Base-by-base conservation (phyloP, 2,888 invertebrate genomes). In the Arenicola marina region DNA sequence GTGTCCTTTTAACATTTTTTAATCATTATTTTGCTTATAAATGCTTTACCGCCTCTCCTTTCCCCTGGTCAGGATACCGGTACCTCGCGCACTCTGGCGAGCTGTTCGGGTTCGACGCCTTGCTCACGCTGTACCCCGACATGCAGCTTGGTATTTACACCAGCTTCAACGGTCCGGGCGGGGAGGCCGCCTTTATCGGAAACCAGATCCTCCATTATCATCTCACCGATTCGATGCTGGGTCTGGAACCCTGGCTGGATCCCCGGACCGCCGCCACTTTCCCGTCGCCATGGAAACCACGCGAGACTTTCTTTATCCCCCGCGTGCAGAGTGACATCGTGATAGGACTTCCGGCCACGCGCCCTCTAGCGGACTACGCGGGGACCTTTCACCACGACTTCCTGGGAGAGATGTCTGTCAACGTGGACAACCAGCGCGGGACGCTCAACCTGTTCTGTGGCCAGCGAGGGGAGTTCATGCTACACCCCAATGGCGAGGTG, bases 71-170 rank as follows among this genome's bases (percentile, higher is more conserved):
- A 15, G 80, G 76, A 38, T 77, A 74, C 62, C 66, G 65, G 43
- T 71, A 75, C 55, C 51, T 79, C 7, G 79, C 76, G 72, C 80
- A 79, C 64, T 75, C 76, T 3, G 80, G 80, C 1, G 77, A 77
- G 26, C 74, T 78, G 2, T 77, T 76, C 18, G 75, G 76, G 21
- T 78, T 76, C 56, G 72, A 75, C 38, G 76, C 78, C 4, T 68
- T 76, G 29, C 61, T 81, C 11, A 78, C 78, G 72, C 55, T 80
- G 45, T 75, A 76, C 56, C 80, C 80, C 0, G 78, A 78, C 28
- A 62, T 68, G 31, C 67, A 74, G 18, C 68, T 74, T 0, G 80
- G 77, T 0, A 70, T 81, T 21, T 81, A 73, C 67, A 74, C 76
- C n/a, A 71, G 75, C 4, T 59, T 75, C 2, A 81, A 75, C 56